Evolutionary conservation across 2,797 vertebrate genomes (phyloP).

Genomic region (Brotula barbata): DNA sequence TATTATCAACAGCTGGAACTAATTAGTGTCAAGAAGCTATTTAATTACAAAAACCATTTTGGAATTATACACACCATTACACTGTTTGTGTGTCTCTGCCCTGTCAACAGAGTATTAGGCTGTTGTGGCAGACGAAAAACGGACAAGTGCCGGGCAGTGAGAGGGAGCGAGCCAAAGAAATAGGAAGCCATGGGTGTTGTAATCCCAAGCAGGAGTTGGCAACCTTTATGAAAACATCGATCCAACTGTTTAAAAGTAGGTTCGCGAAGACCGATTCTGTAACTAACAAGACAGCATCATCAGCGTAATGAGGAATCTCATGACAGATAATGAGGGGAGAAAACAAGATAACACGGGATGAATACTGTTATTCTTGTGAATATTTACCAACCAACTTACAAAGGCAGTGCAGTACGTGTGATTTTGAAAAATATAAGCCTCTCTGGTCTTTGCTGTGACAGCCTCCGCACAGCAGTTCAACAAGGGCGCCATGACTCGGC

Average conservation of each 20-base stretch:
- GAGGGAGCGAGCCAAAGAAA: slow-evolving; percentile 5
- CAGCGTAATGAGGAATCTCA: no score
- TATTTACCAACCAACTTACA: neutral
- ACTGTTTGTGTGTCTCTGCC: slow-evolving; percentile 45
- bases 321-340: no score
- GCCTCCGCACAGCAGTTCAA: slow-evolving; percentile 38
- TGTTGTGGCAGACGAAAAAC: neutral
- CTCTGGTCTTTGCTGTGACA: slow-evolving; percentile 35
- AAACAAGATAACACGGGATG: no score
- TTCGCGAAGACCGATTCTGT: no score
- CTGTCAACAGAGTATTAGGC: slow-evolving; percentile 38
- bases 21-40: slow-evolving; percentile 73
- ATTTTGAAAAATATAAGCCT: neutral
- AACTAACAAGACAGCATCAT: no score
- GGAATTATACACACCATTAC: slow-evolving; percentile 73
- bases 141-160: neutral
- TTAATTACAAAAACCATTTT: slow-evolving; percentile 70
- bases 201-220: neutral
- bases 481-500: slow-evolving; percentile 32
- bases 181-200: neutral
- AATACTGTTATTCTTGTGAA: neutral
- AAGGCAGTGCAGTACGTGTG: neutral
- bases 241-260: no score
- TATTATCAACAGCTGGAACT: slow-evolving; percentile 71
- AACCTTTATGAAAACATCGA: no score